Evolutionary conservation across 2,797 vertebrate species (phyloP).

Genomic region (Coluber constrictor): DNA sequence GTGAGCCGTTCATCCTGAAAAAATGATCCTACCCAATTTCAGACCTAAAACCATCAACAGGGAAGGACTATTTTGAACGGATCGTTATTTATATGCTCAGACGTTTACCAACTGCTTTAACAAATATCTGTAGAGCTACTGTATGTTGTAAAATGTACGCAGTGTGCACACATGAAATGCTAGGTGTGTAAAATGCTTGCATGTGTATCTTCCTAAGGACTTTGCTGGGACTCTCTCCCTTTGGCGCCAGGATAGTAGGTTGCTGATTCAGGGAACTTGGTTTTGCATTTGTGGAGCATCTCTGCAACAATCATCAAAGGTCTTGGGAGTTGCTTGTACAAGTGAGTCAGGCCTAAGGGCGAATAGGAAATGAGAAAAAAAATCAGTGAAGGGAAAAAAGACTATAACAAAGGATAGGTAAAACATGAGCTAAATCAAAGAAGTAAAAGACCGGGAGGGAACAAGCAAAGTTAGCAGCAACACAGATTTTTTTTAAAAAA

Average conservation of each 20-base stretch:
- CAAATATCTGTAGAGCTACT: neutral
- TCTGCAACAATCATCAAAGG: neutral
- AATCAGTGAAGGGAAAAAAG: neutral
- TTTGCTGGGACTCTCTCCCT: neutral
- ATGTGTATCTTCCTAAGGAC: neutral
- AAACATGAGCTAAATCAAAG: neutral
- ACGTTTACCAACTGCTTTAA: neutral
- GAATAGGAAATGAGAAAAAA: conserved; percentile 11
- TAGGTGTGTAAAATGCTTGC: neutral
- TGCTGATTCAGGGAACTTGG: neutral
- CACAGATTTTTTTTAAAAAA: neutral
- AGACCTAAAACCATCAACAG: neutral
- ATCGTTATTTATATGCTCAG: neutral
- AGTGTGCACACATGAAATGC: neutral
- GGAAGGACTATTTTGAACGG: neutral
- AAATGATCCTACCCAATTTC: neutral
- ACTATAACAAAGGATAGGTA: neutral
- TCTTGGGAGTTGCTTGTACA: neutral
- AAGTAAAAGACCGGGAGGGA: neutral
- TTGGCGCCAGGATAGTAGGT: conserved; percentile 8
- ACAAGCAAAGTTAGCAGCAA: neutral
- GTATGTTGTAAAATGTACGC: neutral
- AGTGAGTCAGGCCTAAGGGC: neutral
- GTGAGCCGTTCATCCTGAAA: neutral
- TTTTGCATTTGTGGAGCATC: neutral